phyloP scores from a whole-genome alignment of 2,797 vertebrate genomes.

The Pagetopsis macropterus region DNA sequence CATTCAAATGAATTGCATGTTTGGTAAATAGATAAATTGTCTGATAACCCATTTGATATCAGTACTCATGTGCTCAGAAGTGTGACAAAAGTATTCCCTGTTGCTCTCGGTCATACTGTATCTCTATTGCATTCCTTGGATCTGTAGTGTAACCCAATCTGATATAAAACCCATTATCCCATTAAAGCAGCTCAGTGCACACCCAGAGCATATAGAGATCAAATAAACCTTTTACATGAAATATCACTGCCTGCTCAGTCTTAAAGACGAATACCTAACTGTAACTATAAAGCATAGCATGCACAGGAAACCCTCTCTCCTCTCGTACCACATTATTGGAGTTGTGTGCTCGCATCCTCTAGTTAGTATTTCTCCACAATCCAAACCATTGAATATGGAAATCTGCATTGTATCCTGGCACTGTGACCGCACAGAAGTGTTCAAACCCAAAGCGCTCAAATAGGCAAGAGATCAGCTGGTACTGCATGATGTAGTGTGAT shows the following conservation, averaged over 20 bases:
- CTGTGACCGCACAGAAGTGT: slow-evolving; percentile 22
- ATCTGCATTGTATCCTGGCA: slow-evolving; percentile 31
- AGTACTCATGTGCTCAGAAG: slow-evolving; percentile 39
- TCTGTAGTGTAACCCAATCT: slow-evolving; percentile 44
- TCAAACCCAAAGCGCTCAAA: slow-evolving; percentile 24
- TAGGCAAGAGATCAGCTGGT: slow-evolving; percentile 41
- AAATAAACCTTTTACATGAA: slow-evolving; percentile 28
- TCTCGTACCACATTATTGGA: slow-evolving; percentile 28
- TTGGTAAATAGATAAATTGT: slow-evolving; percentile 46
- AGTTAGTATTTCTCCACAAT: slow-evolving; percentile 33
- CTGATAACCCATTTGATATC: slow-evolving; percentile 52
- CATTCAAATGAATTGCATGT: slow-evolving; percentile 36
- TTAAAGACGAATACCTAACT: slow-evolving; percentile 12
- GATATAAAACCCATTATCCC: slow-evolving; percentile 61
- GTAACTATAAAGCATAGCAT: slow-evolving; percentile 4
- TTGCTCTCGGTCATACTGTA: slow-evolving; percentile 34
- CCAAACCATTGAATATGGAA: slow-evolving; percentile 38
- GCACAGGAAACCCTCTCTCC: slow-evolving; percentile 19
- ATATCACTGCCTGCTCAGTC: slow-evolving; percentile 26
- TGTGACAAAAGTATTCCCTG: slow-evolving; percentile 37
- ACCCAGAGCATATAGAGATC: slow-evolving; percentile 37
- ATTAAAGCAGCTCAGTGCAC: slow-evolving; percentile 52
- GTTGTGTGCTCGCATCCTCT: slow-evolving; percentile 24
- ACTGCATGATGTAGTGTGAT: slow-evolving; percentile 12
- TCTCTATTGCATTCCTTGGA: slow-evolving; percentile 33